Percentiles rank a stretch among this genome's conserved stretches.
Conservation (phyloP, 2,888 invertebrate genomes). For the Orgyia antiqua region DNA sequence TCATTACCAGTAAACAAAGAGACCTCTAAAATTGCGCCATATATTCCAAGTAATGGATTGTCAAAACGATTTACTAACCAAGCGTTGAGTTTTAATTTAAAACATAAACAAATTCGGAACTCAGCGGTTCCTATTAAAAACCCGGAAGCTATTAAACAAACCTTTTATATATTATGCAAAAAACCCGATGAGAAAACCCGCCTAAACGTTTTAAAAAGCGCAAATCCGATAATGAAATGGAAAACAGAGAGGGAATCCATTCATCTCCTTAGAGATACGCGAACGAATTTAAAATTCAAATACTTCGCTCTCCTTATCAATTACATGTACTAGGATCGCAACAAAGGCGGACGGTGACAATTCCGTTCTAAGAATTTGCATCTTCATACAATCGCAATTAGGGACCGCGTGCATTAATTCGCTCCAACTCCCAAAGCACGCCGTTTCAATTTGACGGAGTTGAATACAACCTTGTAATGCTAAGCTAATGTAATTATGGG, state of each 20-base stretch:
- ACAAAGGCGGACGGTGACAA: slow-evolving; percentile 49
- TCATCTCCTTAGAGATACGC: slow-evolving; percentile 31
- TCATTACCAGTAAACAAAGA: too few species aligned
- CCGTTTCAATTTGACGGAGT: slow-evolving; percentile 48
- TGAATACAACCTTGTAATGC: slow-evolving; percentile 47
- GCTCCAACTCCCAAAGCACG: slow-evolving; percentile 15
- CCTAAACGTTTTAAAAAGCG: slow-evolving; percentile 25
- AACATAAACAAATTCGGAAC: too few species aligned
- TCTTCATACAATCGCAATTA: slow-evolving; percentile 73
- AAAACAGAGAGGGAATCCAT: slow-evolving; percentile 45
- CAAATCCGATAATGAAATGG: slow-evolving; percentile 37
- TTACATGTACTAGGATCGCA: slow-evolving; percentile 64
- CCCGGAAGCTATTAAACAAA: slow-evolving; percentile 1
- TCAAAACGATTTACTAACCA: too few species aligned
- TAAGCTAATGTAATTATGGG: slow-evolving; percentile 50
- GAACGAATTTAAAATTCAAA: slow-evolving; percentile 68
- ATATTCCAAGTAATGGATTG: too few species aligned
- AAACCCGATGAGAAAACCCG: slow-evolving; percentile 15
- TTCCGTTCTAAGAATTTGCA: slow-evolving; percentile 66
- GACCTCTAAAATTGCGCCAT: too few species aligned
- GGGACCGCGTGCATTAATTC: slow-evolving; percentile 40
- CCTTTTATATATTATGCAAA: slow-evolving; percentile 6
- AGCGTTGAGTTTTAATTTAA: too few species aligned
- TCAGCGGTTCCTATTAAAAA: background rate
- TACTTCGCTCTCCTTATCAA: slow-evolving; percentile 68